phyloP scores from a whole-genome alignment of 2,797 vertebrate species.

The Eospalax fontanierii region DNA sequence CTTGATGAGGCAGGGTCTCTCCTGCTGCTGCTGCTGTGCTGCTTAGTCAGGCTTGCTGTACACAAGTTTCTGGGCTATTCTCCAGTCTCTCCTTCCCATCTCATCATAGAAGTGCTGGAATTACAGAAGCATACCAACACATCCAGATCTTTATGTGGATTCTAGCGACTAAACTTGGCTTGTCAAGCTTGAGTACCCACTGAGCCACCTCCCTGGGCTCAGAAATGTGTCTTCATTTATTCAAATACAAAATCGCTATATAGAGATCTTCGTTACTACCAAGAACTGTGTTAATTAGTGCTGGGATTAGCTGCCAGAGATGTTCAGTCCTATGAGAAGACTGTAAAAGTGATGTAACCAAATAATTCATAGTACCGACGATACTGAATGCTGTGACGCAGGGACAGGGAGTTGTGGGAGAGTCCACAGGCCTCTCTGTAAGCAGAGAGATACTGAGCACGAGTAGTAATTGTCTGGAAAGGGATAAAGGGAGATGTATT shows the following conservation, averaged over 20 bases:
- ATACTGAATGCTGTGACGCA: neutral
- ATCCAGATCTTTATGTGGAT: neutral
- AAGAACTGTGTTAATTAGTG: neutral
- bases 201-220: neutral
- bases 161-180: neutral
- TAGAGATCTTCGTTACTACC: neutral
- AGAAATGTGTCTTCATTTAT: constrained; percentile 60
- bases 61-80: neutral
- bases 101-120: neutral
- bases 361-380: neutral
- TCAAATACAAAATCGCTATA: constrained; percentile 25
- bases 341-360: neutral
- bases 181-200: neutral
- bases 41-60: neutral
- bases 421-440: neutral
- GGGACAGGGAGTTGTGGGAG: neutral
- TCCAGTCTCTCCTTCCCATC: neutral
- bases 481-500: neutral
- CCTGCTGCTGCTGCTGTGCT: neutral
- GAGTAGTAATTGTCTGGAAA: neutral
- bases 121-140: neutral
- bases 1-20: neutral
- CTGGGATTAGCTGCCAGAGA: neutral
- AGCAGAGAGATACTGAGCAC: neutral
- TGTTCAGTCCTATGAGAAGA: neutral